Conservation (phyloP, 2,888 invertebrate genomes). For the Falcaria lacertinaria region DNA sequence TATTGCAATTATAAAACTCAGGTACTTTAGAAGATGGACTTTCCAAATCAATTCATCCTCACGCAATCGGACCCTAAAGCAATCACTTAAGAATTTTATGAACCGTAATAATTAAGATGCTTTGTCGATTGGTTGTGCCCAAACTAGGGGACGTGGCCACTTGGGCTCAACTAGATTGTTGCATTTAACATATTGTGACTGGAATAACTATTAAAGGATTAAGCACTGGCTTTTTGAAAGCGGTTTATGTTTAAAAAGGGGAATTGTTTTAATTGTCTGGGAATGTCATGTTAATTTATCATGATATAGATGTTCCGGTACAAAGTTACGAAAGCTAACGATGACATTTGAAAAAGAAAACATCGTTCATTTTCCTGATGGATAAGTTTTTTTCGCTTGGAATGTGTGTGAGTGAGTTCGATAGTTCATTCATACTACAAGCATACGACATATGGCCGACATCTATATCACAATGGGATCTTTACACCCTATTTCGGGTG, state of each 20-base stretch:
- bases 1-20: slow-evolving; percentile 34
- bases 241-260: slow-evolving; percentile 17
- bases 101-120: slow-evolving; percentile 78
- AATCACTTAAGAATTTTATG: slow-evolving; percentile 79
- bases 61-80: slow-evolving; percentile 65
- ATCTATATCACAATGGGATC: slow-evolving; percentile 72
- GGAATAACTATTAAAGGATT: slow-evolving; percentile 72
- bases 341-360: too few relatives aligned
- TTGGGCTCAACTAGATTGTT: slow-evolving; percentile 40
- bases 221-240: slow-evolving; percentile 24
- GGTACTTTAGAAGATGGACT: slow-evolving; percentile 67
- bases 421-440: slow-evolving; percentile 26
- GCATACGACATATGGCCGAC: slow-evolving; percentile 63
- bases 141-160: slow-evolving; percentile 22
- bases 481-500: slow-evolving; percentile 74
- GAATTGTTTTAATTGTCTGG: slow-evolving; percentile 20
- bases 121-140: slow-evolving; percentile 49
- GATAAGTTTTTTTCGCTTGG: too few relatives aligned
- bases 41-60: slow-evolving; percentile 69
- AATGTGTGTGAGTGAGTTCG: slow-evolving; percentile 33
- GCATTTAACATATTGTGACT: slow-evolving; percentile 70
- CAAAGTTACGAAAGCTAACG: too few relatives aligned
- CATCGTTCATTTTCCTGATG: too few relatives aligned
- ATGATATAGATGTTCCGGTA: too few relatives aligned
- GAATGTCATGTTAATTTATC: slow-evolving; percentile 20